These are phyloP conservation scores for Lochmaea capreae DNA, from an alignment of 2,888 invertebrate species.

Conservation along the genomic window DNA sequence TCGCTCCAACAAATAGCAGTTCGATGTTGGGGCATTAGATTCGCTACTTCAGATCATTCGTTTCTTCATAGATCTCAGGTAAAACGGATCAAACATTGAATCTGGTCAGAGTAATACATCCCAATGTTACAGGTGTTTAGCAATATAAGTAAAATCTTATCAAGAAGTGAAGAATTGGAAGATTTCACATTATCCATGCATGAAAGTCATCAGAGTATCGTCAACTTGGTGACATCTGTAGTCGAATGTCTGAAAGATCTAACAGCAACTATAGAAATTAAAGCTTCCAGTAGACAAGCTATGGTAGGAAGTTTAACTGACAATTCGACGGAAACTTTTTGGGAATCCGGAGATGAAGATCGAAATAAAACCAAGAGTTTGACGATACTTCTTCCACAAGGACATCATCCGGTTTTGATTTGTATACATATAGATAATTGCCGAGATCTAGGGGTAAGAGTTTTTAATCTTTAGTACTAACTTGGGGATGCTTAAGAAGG, in stretches of 20 bases:
- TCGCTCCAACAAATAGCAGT: constrained; percentile 92
- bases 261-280: constrained; percentile 81
- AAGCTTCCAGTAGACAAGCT: constrained; percentile 92
- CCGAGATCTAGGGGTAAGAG: constrained; percentile 84
- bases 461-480: constrained; percentile 24
- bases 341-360: constrained; percentile 99
- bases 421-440: constrained; percentile 96
- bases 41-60: constrained; percentile 88
- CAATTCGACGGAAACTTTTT: constrained; percentile 96
- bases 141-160: constrained; percentile 94
- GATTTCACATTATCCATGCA: constrained; percentile 65
- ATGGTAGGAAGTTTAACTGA: constrained; percentile 95
- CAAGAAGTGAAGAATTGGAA: constrained; percentile 88
- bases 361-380: constrained; percentile 91
- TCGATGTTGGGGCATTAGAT: constrained; percentile 92
- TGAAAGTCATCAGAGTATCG: constrained; percentile 58
- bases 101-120: not conserved
- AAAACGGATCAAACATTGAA: constrained; percentile 3
- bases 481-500: constrained; percentile 8
- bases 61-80: constrained; percentile 80
- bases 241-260: constrained; percentile 80
- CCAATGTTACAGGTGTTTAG: constrained; percentile 77
- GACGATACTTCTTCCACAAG: constrained; percentile 74
- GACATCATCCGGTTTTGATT: constrained; percentile 77
- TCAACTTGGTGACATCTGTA: constrained; percentile 65